Conservation (phyloP, 2,888 invertebrate species). For the Macaria notata region DNA sequence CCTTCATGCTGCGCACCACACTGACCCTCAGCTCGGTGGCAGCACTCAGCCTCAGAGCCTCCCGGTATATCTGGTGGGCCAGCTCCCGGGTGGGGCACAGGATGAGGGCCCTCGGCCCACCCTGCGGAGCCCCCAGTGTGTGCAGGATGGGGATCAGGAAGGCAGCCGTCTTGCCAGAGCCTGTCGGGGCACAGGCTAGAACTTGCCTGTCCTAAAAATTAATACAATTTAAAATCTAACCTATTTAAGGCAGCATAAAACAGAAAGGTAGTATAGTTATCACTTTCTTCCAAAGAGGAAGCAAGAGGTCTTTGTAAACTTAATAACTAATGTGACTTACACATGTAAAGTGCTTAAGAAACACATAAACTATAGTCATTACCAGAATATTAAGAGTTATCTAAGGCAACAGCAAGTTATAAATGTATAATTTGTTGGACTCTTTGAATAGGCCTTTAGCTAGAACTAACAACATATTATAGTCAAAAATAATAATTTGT, state of each 20-base stretch:
- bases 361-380: not conserved
- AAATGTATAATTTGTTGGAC: too few relatives aligned
- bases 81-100: slow-evolving; percentile 97
- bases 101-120: slow-evolving; percentile 93
- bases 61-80: slow-evolving; percentile 94
- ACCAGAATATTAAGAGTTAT: not conserved
- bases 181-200: slow-evolving; percentile 97
- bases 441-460: too few relatives aligned
- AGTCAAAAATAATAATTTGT: too few relatives aligned
- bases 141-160: slow-evolving; percentile 95
- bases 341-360: not conserved
- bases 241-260: too few relatives aligned
- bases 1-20: slow-evolving; percentile 90
- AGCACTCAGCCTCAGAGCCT: slow-evolving; percentile 89
- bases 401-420: too few relatives aligned
- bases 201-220: slow-evolving; percentile 86
- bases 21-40: slow-evolving; percentile 88
- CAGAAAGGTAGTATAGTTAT: too few relatives aligned
- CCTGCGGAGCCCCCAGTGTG: slow-evolving; percentile 85
- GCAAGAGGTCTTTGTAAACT: not conserved
- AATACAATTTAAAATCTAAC: too few relatives aligned
- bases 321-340: not conserved
- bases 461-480: too few relatives aligned
- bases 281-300: too few relatives aligned
- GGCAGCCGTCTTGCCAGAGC: slow-evolving; percentile 98